Percentiles rank a stretch among this genome's conserved stretches.
phyloP scores from a whole-genome alignment of 2,888 invertebrate genomes.

The Xiphydria camelus region DNA sequence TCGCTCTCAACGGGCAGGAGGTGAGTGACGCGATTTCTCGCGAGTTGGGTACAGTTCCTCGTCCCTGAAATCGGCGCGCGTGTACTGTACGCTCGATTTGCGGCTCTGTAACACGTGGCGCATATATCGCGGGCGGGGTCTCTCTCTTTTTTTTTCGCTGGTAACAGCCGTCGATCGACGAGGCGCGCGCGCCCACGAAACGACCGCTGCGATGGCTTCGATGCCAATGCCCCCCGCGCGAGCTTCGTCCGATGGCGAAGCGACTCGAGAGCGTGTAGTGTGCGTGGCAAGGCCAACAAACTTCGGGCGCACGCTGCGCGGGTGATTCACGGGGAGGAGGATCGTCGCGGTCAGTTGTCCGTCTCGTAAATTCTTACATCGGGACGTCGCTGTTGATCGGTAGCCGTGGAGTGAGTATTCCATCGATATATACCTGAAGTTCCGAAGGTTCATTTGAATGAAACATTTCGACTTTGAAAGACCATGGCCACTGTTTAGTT shows the following conservation, averaged over 20 bases:
- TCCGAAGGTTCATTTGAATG: too few species aligned
- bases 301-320: conserved; percentile 15
- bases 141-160: background rate
- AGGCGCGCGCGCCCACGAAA: conserved; percentile 12
- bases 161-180: background rate
- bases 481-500: too few species aligned
- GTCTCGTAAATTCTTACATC: background rate
- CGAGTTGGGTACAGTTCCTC: too few species aligned
- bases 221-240: conserved; percentile 18
- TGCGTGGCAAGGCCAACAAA: conserved; percentile 17
- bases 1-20: conserved; percentile 75
- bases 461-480: too few species aligned
- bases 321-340: conserved; percentile 2
- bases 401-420: too few species aligned
- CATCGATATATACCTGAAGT: too few species aligned
- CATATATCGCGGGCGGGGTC: background rate
- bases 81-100: too few species aligned
- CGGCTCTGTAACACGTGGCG: conserved; percentile 2
- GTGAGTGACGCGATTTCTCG: too few species aligned
- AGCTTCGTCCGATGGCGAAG: conserved; percentile 12
- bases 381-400: background rate
- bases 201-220: conserved; percentile 8
- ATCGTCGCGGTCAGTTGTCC: too few species aligned
- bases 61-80: too few species aligned
- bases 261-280: conserved; percentile 6